These are phyloP conservation scores for Aphelinus atriplicis DNA, from an alignment of 1,140 invertebrate genomes.

Conservation along the genomic window DNA sequence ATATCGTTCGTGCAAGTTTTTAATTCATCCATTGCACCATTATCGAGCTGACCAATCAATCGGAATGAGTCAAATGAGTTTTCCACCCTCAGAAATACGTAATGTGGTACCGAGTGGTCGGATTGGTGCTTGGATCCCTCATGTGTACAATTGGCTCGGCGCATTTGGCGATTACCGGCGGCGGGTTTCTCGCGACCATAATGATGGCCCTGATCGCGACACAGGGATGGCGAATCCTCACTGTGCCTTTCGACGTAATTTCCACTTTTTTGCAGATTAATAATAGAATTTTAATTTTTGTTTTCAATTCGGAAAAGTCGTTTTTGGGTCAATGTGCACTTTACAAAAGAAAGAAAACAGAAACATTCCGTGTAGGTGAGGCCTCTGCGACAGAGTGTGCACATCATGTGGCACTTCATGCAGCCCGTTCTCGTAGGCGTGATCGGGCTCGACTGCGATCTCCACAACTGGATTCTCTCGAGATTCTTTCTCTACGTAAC, in stretches of 20 bases:
- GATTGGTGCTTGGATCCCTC: slow-evolving; percentile 51
- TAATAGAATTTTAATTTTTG: too few species aligned
- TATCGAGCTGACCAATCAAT: too few species aligned
- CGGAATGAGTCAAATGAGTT: too few species aligned
- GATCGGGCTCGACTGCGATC: slow-evolving; percentile 58
- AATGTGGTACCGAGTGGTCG: slow-evolving; percentile 47
- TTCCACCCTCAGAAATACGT: slow-evolving; percentile 50
- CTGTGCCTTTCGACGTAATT: slow-evolving; percentile 48
- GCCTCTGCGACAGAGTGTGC: slow-evolving; percentile 45
- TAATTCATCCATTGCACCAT: too few species aligned
- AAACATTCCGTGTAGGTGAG: slow-evolving; percentile 40
- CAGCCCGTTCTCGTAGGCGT: slow-evolving; percentile 59
- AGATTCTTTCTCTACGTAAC: slow-evolving; percentile 51
- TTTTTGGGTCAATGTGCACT: too few species aligned
- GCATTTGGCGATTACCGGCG: slow-evolving; percentile 53
- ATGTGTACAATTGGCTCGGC: slow-evolving; percentile 52
- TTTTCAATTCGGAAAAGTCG: too few species aligned
- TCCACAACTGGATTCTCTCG: slow-evolving; percentile 47
- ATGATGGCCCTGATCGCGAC: slow-evolving; percentile 55
- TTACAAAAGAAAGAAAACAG: too few species aligned
- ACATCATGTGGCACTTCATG: slow-evolving; percentile 56
- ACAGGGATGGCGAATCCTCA: slow-evolving; percentile 54
- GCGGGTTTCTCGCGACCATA: slow-evolving; percentile 55
- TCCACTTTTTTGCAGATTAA: too few species aligned
- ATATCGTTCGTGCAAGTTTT: too few species aligned